phyloP scores from a whole-genome alignment of 2,888 invertebrate genomes.

The Eueremaeus valkanovi region DNA sequence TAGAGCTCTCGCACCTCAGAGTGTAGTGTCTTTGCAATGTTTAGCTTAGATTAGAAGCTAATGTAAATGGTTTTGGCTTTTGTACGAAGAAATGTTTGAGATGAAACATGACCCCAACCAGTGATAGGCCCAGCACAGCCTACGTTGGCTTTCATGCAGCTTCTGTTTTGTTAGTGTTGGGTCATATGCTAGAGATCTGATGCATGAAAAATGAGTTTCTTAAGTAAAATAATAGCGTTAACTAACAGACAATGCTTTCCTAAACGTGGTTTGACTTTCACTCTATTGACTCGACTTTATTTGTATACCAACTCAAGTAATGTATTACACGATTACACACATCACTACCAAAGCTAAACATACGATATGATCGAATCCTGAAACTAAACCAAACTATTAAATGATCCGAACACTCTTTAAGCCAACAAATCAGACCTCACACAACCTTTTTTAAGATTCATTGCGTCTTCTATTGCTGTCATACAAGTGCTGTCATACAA shows the following conservation, averaged over 20 bases:
- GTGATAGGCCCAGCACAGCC: neutral
- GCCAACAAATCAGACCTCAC: no score
- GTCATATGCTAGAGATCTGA: constrained; percentile 27
- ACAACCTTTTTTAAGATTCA: no score
- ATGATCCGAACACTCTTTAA: neutral
- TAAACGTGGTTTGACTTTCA: neutral
- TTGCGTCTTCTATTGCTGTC: no score
- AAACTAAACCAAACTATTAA: neutral
- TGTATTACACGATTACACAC: neutral
- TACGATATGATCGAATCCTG: neutral
- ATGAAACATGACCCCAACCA: constrained; percentile 23
- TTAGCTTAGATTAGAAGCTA: constrained; percentile 5
- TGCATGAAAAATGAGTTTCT: constrained; percentile 28
- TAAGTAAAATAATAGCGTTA: constrained; percentile 25
- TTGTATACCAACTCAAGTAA: neutral
- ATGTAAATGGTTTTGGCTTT: constrained; percentile 3
- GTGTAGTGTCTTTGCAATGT: neutral
- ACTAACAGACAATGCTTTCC: constrained; percentile 20
- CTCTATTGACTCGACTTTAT: neutral
- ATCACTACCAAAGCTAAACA: neutral
- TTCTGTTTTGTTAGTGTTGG: constrained; percentile 10
- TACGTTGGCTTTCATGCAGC: constrained; percentile 22
- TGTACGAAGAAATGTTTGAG: constrained; percentile 24
- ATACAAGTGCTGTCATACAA: no score
- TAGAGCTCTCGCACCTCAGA: neutral